Conservation (phyloP, 1,140 invertebrate species). For the Heliconius hermathena region DNA sequence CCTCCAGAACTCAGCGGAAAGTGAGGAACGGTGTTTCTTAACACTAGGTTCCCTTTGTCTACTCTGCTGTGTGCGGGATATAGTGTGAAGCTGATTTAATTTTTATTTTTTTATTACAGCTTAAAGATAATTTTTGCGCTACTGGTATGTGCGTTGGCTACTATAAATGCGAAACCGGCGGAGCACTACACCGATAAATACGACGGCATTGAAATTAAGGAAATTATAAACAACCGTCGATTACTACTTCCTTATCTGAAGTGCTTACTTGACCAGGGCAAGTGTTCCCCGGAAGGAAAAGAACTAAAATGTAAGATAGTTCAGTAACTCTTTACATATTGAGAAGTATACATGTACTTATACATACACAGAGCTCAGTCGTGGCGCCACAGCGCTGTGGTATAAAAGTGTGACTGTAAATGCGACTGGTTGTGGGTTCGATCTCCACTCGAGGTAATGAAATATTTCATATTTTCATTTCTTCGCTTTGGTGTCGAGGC, state of each 20-base stretch:
- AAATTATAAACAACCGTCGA: constrained; percentile 85
- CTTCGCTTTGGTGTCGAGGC: too few relatives aligned
- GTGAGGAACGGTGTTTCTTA: too few relatives aligned
- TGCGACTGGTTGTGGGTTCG: too few relatives aligned
- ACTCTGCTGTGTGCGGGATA: too few relatives aligned
- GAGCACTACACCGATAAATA: constrained; percentile 61
- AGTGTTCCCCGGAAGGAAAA: constrained; percentile 86
- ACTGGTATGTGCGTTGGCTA: not conserved
- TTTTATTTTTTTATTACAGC: constrained; percentile 17
- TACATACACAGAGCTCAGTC: not conserved
- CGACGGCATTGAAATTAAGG: constrained; percentile 83
- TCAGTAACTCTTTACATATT: not conserved
- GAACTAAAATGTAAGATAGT: constrained; percentile 86
- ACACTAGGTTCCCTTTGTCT: too few relatives aligned
- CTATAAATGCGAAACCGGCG: constrained; percentile 61
- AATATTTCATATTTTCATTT: too few relatives aligned
- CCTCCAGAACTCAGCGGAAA: too few relatives aligned
- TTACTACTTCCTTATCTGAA: constrained; percentile 86
- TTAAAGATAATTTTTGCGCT: constrained; percentile 40
- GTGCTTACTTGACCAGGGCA: constrained; percentile 85
- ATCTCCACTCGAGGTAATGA: too few relatives aligned
- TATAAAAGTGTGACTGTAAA: too few relatives aligned
- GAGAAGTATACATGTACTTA: not conserved
- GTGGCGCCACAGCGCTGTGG: too few relatives aligned
- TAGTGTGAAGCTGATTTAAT: too few relatives aligned